Evolutionary conservation across 2,113 vertebrate species (phyloP).

Genomic region (Cochlearius cochlearius): DNA sequence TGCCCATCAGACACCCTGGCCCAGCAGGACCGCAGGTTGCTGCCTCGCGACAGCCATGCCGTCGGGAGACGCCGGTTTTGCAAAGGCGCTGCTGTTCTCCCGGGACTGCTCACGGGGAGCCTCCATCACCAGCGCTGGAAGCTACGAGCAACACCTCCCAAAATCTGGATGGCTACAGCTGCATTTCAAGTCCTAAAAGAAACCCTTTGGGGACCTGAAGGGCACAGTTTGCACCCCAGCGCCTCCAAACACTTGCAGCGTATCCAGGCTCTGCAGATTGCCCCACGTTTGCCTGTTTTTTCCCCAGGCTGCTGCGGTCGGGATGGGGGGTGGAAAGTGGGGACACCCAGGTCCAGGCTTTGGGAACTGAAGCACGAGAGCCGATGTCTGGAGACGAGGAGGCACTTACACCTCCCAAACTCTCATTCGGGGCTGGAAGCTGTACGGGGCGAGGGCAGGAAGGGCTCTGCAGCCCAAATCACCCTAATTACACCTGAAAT

Average conservation of each 20-base stretch:
- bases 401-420: neutral
- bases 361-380: neutral
- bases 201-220: neutral
- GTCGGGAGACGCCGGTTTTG: accelerated
- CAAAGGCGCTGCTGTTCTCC: no score
- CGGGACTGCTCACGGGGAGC: neutral
- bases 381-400: neutral
- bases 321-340: neutral
- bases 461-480: neutral
- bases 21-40: neutral
- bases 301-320: neutral
- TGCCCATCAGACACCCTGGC: accelerated
- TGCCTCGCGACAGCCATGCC: accelerated
- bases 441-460: neutral
- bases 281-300: neutral
- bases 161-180: neutral
- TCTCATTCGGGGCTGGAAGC: neutral
- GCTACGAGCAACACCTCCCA: neutral
- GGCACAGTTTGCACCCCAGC: neutral
- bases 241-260: neutral
- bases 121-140: neutral
- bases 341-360: neutral
- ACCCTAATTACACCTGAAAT: neutral
- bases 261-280: neutral
- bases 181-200: neutral